A percentile compares a stretch with the other conserved stretches of the same genome.
phyloP scores from a whole-genome alignment of 2,888 invertebrate genomes.

The Acanthacorydalis orientalis region DNA sequence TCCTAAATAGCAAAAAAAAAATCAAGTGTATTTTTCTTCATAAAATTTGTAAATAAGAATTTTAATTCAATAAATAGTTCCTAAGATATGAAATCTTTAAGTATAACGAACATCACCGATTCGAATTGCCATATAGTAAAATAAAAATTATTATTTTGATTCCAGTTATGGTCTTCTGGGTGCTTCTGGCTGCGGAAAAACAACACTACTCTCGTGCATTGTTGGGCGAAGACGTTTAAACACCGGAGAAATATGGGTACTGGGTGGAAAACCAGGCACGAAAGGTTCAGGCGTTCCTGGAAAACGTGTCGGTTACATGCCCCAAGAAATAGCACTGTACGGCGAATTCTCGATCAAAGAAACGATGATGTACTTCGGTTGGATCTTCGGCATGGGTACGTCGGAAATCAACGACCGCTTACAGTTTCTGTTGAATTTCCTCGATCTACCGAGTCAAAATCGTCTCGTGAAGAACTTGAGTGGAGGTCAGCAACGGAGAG shows the following conservation, averaged over 20 bases:
- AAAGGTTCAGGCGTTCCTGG: constrained; percentile 85
- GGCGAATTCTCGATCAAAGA: constrained; percentile 88
- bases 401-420: constrained; percentile 64
- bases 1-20: too few relatives aligned
- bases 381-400: constrained; percentile 86
- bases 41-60: too few relatives aligned
- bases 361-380: constrained; percentile 92
- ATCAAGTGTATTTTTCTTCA: too few relatives aligned
- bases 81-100: too few relatives aligned
- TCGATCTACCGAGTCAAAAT: constrained; percentile 76
- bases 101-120: too few relatives aligned
- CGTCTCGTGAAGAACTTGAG: constrained; percentile 67
- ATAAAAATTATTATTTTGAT: constrained; percentile 10
- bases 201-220: constrained; percentile 81
- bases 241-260: constrained; percentile 75
- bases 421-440: constrained; percentile 73
- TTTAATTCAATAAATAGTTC: too few relatives aligned
- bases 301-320: constrained; percentile 93
- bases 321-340: constrained; percentile 79
- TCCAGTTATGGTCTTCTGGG: constrained; percentile 83
- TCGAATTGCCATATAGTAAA: too few relatives aligned
- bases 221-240: constrained; percentile 76
- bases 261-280: constrained; percentile 80
- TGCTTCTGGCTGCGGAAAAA: constrained; percentile 94
- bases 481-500: constrained; percentile 81